Conservation (phyloP, 1,140 invertebrate species). For the Cherax destructor region DNA sequence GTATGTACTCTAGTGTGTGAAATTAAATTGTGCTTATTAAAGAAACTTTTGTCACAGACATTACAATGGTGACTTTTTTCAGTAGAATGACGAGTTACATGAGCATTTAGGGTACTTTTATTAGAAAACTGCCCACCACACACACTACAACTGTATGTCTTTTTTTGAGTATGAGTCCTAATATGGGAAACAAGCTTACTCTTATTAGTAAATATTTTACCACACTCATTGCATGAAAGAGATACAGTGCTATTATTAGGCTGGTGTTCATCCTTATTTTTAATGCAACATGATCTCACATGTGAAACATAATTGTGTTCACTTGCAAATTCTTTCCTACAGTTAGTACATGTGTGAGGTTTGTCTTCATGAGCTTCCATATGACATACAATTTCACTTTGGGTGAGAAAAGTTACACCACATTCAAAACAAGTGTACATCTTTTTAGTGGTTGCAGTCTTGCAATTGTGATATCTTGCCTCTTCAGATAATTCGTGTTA, state of each 20-base stretch:
- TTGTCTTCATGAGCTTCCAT: too few relatives aligned
- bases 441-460: too few relatives aligned
- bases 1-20: not conserved
- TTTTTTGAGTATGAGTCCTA: not conserved
- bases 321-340: not conserved
- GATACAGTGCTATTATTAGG: not conserved
- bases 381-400: too few relatives aligned
- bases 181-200: not conserved
- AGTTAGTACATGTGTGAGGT: not conserved
- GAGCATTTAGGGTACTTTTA: not conserved
- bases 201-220: not conserved
- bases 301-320: not conserved
- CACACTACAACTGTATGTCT: not conserved
- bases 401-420: too few relatives aligned
- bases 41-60: constrained; percentile 23
- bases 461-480: too few relatives aligned
- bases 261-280: not conserved
- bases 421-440: too few relatives aligned
- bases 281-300: not conserved
- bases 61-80: not conserved
- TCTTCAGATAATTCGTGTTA: too few relatives aligned
- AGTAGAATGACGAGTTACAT: not conserved
- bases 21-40: not conserved
- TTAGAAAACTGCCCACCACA: not conserved
- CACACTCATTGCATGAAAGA: not conserved